Conservation (phyloP, 1,140 invertebrate species). For the Lordiphosa mommai region DNA sequence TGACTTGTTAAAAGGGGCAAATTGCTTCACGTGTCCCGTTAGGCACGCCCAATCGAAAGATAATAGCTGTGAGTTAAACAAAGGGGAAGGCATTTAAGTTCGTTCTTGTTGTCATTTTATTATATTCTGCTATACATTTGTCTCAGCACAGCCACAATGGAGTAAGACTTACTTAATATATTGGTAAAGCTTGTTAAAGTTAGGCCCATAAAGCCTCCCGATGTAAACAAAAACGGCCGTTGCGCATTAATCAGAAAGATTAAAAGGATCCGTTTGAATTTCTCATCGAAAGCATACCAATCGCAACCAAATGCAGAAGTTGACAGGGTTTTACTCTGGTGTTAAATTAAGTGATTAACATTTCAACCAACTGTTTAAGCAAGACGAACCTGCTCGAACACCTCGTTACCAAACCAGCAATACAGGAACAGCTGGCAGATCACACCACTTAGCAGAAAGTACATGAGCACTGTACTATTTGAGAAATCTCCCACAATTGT, state of each 20-base stretch:
- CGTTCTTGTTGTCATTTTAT: neutral
- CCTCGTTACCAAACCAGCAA: constrained; percentile 68
- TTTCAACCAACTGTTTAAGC: constrained; percentile 6
- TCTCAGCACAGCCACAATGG: constrained; percentile 52
- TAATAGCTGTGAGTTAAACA: neutral
- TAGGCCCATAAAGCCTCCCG: constrained; percentile 61
- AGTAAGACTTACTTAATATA: constrained; percentile 63
- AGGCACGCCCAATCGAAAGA: neutral
- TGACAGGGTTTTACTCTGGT: constrained; percentile 39
- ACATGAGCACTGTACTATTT: constrained; percentile 47
- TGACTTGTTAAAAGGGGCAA: neutral
- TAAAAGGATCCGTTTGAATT: constrained; percentile 34
- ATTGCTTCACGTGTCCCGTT: neutral
- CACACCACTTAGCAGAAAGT: constrained; percentile 53
- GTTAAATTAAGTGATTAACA: neutral
- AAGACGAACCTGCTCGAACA: constrained; percentile 54
- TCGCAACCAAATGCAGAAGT: constrained; percentile 42
- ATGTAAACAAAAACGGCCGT: constrained; percentile 59
- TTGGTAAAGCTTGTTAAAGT: constrained; percentile 55
- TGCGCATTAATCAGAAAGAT: constrained; percentile 62
- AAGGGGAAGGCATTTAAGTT: neutral
- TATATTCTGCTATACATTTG: constrained; percentile 46
- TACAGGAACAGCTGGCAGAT: constrained; percentile 61
- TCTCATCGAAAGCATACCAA: constrained; percentile 41
- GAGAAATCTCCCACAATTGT: constrained; percentile 43